Conservation (phyloP, 2,797 vertebrate genomes). For the Poecilia wingei region DNA sequence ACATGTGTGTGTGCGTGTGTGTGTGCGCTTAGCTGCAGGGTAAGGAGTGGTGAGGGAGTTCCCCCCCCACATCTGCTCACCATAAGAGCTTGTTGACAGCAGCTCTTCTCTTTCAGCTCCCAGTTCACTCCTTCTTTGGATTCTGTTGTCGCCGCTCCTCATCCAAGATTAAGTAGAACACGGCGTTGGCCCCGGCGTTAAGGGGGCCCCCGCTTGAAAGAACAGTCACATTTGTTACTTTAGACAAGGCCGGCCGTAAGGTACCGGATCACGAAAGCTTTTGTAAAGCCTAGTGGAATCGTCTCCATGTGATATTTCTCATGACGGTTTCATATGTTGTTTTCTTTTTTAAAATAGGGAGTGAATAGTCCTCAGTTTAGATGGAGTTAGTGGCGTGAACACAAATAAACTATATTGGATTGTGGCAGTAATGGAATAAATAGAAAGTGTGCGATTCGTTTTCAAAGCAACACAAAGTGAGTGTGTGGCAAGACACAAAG, state of each 20-base stretch:
- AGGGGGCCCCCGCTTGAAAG: conserved; percentile 34
- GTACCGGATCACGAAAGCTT: background rate
- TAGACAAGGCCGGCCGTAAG: conserved; percentile 18
- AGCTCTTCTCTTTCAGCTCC: conserved; percentile 58
- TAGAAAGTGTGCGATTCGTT: conserved; percentile 48
- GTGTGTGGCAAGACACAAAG: conserved; percentile 13
- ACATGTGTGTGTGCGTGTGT: conserved; percentile 40
- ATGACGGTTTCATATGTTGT: conserved; percentile 39
- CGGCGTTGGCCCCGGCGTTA: conserved; percentile 40
- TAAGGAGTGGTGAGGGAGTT: conserved; percentile 77
- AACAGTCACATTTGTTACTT: conserved; percentile 33
- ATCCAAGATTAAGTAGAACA: conserved; percentile 67
- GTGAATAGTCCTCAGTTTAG: conserved; percentile 48
- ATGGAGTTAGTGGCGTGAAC: conserved; percentile 50
- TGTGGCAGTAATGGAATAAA: conserved; percentile 27
- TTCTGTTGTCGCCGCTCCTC: conserved; percentile 53
- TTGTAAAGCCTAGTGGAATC: background rate
- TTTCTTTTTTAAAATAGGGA: background rate
- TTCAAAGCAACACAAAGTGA: conserved; percentile 20
- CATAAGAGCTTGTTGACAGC: conserved; percentile 86
- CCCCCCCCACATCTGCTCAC: conserved; percentile 83
- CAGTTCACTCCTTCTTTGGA: conserved; percentile 58
- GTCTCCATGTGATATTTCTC: conserved; percentile 31
- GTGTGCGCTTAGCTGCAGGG: conserved; percentile 71
- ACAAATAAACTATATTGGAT: conserved; percentile 35